Percentiles rank a stretch among this genome's conserved stretches.
These are phyloP conservation scores for Lipophrys pholis DNA, from an alignment of 2,113 vertebrate genomes.

Conservation along the genomic window DNA sequence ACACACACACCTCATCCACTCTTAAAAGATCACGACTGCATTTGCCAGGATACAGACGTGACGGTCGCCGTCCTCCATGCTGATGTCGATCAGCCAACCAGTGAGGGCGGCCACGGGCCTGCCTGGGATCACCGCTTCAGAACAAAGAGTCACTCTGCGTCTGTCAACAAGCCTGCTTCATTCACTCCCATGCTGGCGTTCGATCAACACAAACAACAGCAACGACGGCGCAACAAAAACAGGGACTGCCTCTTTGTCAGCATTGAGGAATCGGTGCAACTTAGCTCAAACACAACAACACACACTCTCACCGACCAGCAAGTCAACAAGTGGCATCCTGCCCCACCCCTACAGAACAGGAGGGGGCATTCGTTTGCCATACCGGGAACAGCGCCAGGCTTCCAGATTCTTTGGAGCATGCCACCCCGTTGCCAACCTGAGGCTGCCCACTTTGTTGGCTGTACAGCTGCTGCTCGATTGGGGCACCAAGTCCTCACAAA, in stretches of 20 bases:
- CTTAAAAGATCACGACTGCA: too few species aligned
- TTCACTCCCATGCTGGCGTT: conserved; percentile 39
- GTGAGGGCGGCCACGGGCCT: conserved; percentile 31
- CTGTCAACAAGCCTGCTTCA: conserved; percentile 52
- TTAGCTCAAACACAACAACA: conserved; percentile 11
- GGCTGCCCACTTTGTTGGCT: conserved; percentile 63
- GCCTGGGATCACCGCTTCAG: conserved; percentile 38
- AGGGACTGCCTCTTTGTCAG: conserved; percentile 44
- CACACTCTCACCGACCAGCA: conserved; percentile 50
- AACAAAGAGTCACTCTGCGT: conserved; percentile 70
- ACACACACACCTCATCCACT: too few species aligned
- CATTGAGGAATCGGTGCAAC: conserved; percentile 21
- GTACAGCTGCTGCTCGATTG: conserved; percentile 70
- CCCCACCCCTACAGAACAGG: conserved; percentile 8
- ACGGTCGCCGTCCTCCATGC: background rate
- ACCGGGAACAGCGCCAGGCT: conserved; percentile 73
- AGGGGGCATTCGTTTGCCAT: conserved; percentile 58
- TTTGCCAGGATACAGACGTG: too few species aligned
- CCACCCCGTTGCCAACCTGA: conserved; percentile 68
- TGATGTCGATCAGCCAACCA: conserved; percentile 54
- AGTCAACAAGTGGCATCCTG: conserved; percentile 83
- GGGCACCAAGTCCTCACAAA: conserved; percentile 47
- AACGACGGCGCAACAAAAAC: conserved; percentile 34
- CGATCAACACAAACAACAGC: conserved; percentile 42
- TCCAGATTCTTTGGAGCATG: conserved; percentile 72